A percentile compares a stretch with the other conserved stretches of the same genome.
Evolutionary conservation across 2,797 vertebrate genomes (phyloP).

Genomic region (Zenarchopterus dispar): DNA sequence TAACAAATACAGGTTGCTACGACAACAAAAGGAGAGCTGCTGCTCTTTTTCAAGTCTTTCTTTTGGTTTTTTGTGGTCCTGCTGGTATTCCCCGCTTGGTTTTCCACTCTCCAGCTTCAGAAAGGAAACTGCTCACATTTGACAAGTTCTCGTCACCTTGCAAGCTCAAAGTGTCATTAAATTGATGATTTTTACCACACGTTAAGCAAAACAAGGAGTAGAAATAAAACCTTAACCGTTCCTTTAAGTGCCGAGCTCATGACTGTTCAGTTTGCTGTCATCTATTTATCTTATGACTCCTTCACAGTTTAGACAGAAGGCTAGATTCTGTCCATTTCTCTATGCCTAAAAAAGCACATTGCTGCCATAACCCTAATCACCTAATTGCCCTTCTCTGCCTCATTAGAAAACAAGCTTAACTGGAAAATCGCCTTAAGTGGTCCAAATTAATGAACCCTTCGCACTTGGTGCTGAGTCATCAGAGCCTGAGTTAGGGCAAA

Average conservation of each 20-base stretch:
- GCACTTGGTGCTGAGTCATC: conserved; percentile 75
- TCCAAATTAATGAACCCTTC: conserved; percentile 76
- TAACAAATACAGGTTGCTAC: conserved; percentile 70
- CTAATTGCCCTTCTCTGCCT: conserved; percentile 79
- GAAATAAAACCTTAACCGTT: conserved; percentile 41
- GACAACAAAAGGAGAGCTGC: conserved; percentile 48
- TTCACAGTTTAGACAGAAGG: conserved; percentile 72
- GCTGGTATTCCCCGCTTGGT: conserved; percentile 15
- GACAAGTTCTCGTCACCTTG: conserved; percentile 46
- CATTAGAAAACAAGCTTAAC: conserved; percentile 81
- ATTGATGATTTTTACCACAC: conserved; percentile 51
- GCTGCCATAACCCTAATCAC: conserved; percentile 77
- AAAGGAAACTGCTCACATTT: conserved; percentile 35
- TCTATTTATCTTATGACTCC: conserved; percentile 80
- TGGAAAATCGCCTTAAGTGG: conserved; percentile 82
- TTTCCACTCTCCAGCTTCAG: conserved; percentile 35
- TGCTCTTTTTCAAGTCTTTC: conserved; percentile 31
- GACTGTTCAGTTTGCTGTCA: conserved; percentile 69
- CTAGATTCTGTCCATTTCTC: conserved; percentile 65
- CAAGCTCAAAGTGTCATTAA: conserved; percentile 52
- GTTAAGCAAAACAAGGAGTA: conserved; percentile 14
- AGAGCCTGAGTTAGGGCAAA: conserved; percentile 56
- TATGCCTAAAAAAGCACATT: conserved; percentile 76
- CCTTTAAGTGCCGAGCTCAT: conserved; percentile 41
- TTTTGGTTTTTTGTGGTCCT: conserved; percentile 13